phyloP scores from a whole-genome alignment of 2,888 invertebrate species.

The Furcula furcula region DNA sequence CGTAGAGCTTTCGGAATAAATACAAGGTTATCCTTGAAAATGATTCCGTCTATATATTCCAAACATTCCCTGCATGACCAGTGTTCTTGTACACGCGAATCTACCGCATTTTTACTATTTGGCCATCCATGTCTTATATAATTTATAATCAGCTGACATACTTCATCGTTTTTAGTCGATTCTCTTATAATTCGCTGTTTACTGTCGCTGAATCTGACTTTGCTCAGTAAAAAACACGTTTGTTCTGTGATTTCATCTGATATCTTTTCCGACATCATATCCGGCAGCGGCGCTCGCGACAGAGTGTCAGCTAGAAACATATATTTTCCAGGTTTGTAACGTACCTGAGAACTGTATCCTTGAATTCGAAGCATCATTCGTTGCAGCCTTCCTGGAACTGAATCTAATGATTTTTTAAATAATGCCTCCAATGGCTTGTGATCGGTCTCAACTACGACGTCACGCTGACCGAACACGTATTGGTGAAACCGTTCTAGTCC shows the following conservation, averaged over 20 bases:
- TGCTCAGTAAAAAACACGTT: slow-evolving; percentile 1
- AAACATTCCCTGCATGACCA: background rate
- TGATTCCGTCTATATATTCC: background rate
- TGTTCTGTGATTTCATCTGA: slow-evolving; percentile 1
- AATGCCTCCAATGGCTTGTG: slow-evolving; percentile 2
- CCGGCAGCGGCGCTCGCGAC: slow-evolving; percentile 3
- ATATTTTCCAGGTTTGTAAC: slow-evolving; percentile 19
- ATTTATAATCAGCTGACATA: background rate
- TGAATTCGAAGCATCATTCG: slow-evolving; percentile 28
- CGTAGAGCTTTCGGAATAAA: slow-evolving; percentile 1
- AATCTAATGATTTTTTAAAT: slow-evolving; percentile 8
- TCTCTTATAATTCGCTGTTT: background rate
- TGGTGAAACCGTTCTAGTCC: slow-evolving; percentile 13
- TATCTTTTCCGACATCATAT: background rate
- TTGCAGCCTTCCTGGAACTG: slow-evolving; percentile 24
- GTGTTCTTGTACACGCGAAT: background rate
- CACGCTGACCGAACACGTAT: slow-evolving; percentile 9
- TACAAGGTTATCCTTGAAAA: slow-evolving; percentile 3
- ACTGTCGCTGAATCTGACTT: slow-evolving; percentile 1
- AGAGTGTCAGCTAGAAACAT: slow-evolving; percentile 14
- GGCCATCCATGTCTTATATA: slow-evolving; percentile 5
- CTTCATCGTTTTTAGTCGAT: background rate
- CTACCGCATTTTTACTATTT: background rate
- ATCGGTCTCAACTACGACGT: slow-evolving; percentile 5
- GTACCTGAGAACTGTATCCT: slow-evolving; percentile 21